Conservation (phyloP, 2,888 invertebrate species). For the Notodonta dromedarius region DNA sequence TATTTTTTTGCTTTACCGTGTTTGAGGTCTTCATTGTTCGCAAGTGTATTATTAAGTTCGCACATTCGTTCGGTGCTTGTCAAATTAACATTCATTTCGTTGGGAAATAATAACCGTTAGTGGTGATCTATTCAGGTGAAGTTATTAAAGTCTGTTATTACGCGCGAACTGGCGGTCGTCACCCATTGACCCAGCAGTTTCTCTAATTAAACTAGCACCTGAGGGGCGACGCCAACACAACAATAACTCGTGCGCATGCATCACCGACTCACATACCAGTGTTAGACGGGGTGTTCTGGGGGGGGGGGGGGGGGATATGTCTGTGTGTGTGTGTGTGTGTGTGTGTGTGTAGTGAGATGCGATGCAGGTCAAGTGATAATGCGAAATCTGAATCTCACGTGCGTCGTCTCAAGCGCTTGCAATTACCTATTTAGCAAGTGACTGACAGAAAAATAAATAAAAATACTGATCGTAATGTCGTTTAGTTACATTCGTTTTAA, state of each 20-base stretch:
- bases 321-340: neutral
- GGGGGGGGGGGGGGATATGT: too few relatives aligned
- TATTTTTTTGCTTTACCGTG: constrained; percentile 51
- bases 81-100: constrained; percentile 72
- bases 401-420: constrained; percentile 4
- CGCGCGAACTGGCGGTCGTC: constrained; percentile 55
- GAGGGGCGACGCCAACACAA: constrained; percentile 48
- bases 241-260: constrained; percentile 42
- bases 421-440: neutral
- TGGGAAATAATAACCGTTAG: constrained; percentile 59
- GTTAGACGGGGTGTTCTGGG: neutral
- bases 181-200: constrained; percentile 68
- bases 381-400: neutral
- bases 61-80: constrained; percentile 60
- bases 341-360: neutral
- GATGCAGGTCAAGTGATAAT: constrained; percentile 32
- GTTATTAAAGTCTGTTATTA: constrained; percentile 59
- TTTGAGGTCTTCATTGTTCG: constrained; percentile 53
- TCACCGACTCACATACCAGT: constrained; percentile 23
- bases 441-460: neutral
- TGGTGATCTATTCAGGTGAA: constrained; percentile 67
- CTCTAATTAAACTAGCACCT: constrained; percentile 62
- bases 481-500: too few relatives aligned
- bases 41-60: constrained; percentile 65
- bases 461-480: too few relatives aligned